These are phyloP conservation scores for Lepidocyrtinus sp. DNA, from an alignment of 2,888 invertebrate species.

Conservation along the genomic window DNA sequence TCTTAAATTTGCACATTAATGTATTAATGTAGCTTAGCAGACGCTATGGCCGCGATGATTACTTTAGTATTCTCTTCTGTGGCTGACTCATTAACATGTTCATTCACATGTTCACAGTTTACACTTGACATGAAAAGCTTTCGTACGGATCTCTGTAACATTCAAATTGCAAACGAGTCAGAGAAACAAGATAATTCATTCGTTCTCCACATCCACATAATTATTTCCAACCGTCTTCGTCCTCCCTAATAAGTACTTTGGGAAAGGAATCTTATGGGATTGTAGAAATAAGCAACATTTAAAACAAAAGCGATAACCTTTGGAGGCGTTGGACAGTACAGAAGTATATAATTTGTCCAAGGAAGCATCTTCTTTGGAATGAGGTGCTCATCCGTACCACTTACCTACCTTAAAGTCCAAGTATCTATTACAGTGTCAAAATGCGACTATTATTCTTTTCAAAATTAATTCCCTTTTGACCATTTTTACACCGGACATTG, in stretches of 20 bases:
- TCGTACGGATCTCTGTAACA: not conserved
- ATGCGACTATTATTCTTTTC: not conserved
- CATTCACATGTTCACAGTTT: not conserved
- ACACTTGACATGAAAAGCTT: not conserved
- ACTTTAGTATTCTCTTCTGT: conserved; percentile 4
- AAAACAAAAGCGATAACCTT: not conserved
- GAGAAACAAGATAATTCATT: not conserved
- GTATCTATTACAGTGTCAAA: conserved; percentile 4
- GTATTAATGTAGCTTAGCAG: no score
- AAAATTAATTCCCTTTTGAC: conserved; percentile 26
- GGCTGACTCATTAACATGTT: not conserved
- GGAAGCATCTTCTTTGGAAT: not conserved
- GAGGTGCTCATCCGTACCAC: not conserved
- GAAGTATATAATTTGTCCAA: not conserved
- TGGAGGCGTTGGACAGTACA: not conserved
- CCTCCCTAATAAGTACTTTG: no score
- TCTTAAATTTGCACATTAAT: no score
- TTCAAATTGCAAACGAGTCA: no score
- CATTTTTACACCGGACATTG: conserved; percentile 49
- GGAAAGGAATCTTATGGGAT: not conserved
- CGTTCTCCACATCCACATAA: not conserved
- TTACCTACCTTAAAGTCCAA: conserved; percentile 2
- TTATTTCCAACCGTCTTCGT: no score
- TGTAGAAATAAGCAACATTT: not conserved
- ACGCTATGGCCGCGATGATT: not conserved